A percentile compares a stretch with the other conserved stretches of the same genome.
Evolutionary conservation across 2,797 vertebrate genomes (phyloP).

Genomic region (Cyprinodon diabolis): DNA sequence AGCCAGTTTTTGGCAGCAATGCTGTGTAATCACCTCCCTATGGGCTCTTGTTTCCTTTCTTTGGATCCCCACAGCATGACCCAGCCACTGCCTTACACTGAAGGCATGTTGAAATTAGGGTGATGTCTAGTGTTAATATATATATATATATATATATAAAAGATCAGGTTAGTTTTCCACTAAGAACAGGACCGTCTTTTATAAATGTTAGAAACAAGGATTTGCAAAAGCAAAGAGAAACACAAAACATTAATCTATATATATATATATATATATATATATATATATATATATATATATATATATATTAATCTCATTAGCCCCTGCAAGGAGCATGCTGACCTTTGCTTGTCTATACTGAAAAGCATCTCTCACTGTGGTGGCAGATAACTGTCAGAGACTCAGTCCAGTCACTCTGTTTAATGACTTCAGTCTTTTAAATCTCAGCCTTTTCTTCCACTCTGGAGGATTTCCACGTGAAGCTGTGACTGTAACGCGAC

Average conservation of each 20-base stretch:
- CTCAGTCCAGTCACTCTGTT: constrained; percentile 48
- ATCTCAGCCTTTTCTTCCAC: constrained; percentile 1
- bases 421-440: constrained; percentile 57
- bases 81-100: neutral
- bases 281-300: no score
- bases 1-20: neutral
- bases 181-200: neutral
- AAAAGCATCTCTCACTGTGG: constrained; percentile 57
- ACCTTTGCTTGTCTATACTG: constrained; percentile 45
- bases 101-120: neutral
- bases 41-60: neutral
- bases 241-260: no score
- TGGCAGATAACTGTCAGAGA: constrained; percentile 61
- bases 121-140: neutral
- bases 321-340: constrained; percentile 19
- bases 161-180: neutral
- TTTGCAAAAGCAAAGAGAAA: no score
- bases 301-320: constrained; percentile 4
- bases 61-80: neutral
- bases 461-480: neutral
- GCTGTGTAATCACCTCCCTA: neutral
- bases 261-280: no score
- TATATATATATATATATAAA: neutral
- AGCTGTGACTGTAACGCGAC: neutral
- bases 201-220: neutral